phyloP scores from a whole-genome alignment of 2,797 vertebrate genomes.

The Crax fasciolata region DNA sequence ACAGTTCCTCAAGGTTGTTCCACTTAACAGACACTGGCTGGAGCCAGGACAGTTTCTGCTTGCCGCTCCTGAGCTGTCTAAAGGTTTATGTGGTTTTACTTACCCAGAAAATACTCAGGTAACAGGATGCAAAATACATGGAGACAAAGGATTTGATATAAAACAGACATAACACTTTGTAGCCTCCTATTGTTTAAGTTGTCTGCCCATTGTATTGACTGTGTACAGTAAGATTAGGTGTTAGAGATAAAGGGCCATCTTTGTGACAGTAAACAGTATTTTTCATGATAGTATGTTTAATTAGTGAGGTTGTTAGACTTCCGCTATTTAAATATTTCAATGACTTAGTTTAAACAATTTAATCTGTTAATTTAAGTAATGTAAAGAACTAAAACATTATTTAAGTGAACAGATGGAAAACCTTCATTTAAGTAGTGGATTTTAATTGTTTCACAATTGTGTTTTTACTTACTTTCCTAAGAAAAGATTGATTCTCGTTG shows the following conservation, averaged over 20 bases:
- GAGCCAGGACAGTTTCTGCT: slow-evolving; percentile 6
- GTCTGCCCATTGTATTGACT: not conserved
- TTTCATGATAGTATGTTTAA: not conserved
- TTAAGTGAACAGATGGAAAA: not conserved
- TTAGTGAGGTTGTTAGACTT: not conserved
- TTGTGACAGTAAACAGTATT: not conserved
- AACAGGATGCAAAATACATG: not conserved
- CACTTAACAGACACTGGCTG: not conserved
- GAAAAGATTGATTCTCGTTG: not conserved
- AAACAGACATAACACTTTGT: not conserved
- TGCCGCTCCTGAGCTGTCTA: not conserved
- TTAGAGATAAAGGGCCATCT: not conserved
- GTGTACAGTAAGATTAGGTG: not conserved
- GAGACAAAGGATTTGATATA: not conserved
- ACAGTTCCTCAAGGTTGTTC: not conserved
- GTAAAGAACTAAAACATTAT: not conserved
- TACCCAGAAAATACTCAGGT: not conserved
- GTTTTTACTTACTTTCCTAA: not conserved
- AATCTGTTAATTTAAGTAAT: not conserved
- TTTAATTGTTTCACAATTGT: not conserved
- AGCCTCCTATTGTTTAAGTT: not conserved
- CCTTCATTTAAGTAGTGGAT: not conserved
- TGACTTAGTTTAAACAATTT: not conserved
- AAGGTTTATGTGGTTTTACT: slow-evolving; percentile 20
- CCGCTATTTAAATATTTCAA: not conserved